Evolutionary conservation across 2,113 vertebrate genomes (phyloP).

Genomic region (Gavialis gangeticus): DNA sequence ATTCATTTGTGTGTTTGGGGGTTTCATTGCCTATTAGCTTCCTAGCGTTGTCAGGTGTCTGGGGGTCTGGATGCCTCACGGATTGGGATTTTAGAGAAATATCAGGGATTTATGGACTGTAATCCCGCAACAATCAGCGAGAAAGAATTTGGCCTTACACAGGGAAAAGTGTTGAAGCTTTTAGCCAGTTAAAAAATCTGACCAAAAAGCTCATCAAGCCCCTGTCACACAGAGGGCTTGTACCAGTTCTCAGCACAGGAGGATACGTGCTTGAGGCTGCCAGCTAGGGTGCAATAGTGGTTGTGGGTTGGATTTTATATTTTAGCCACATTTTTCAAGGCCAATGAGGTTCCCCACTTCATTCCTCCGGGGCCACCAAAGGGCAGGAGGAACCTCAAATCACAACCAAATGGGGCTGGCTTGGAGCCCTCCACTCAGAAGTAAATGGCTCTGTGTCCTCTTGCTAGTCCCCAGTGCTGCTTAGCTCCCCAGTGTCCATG

Average conservation of each 20-base stretch:
- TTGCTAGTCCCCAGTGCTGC: not conserved
- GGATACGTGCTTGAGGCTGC: not conserved
- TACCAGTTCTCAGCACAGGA: not conserved
- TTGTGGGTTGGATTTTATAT: not conserved
- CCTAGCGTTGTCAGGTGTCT: not conserved
- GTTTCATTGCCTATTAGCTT: not conserved
- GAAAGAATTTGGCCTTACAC: not conserved
- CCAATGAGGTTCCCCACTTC: not conserved
- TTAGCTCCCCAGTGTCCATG: not conserved
- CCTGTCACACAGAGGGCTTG: not conserved
- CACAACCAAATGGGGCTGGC: not conserved
- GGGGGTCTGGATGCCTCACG: not conserved
- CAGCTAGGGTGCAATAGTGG: not conserved
- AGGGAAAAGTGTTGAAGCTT: not conserved
- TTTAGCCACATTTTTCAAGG: not conserved
- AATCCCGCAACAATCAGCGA: not conserved
- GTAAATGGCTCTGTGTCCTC: not conserved
- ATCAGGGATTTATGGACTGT: not conserved
- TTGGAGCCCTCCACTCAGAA: not conserved
- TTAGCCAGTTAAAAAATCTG: not conserved
- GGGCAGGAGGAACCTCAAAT: not conserved
- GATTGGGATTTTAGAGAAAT: not conserved
- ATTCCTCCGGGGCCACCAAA: not conserved
- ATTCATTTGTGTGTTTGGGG: not conserved
- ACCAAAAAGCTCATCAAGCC: not conserved